Evolutionary conservation across 2,113 vertebrate genomes (phyloP).

Genomic region (Caracal caracal): DNA sequence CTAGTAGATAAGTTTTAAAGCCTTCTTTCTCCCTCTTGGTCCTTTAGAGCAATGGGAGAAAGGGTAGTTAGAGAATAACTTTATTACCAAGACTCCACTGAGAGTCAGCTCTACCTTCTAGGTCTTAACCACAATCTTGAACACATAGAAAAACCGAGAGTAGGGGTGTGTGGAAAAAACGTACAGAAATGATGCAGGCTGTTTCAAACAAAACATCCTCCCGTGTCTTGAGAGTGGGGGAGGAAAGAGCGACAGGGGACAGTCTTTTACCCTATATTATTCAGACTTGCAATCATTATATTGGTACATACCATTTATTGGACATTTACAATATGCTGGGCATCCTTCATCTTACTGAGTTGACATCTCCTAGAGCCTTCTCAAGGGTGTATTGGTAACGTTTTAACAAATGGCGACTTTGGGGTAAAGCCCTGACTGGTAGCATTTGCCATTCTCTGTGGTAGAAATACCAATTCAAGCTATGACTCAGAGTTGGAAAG

Average conservation of each 20-base stretch:
- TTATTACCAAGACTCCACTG: not conserved
- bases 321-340: not conserved
- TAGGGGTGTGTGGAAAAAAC: not conserved
- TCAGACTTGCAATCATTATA: constrained; percentile 1
- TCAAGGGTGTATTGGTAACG: not conserved
- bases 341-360: not conserved
- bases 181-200: not conserved
- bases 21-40: not conserved
- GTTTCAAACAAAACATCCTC: constrained; percentile 2
- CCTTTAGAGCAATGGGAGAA: not conserved
- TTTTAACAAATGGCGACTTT: not conserved
- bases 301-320: not conserved
- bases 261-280: not conserved
- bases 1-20: not conserved
- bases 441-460: not conserved
- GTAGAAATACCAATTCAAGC: not conserved
- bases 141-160: not conserved
- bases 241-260: not conserved
- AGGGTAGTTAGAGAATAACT: not conserved
- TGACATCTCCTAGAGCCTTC: not conserved
- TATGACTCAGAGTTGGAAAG: not conserved
- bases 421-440: not conserved
- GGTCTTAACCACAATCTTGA: not conserved
- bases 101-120: not conserved
- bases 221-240: not conserved